Percentiles rank a stretch among this genome's conserved stretches.
Conservation (phyloP, 2,888 invertebrate species). For the Apamea monoglypha region DNA sequence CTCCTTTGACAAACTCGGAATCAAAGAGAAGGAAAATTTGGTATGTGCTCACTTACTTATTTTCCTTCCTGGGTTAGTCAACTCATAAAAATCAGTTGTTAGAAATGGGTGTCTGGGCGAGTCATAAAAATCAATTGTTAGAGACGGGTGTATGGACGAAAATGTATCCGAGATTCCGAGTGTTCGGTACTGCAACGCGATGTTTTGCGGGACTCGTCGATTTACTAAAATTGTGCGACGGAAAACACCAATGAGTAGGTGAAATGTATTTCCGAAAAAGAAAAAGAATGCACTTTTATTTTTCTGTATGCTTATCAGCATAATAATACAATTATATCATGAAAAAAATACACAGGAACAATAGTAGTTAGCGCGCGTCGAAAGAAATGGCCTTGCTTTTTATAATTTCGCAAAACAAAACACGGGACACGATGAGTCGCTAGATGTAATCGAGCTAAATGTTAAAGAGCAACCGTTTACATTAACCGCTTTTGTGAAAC, state of each 20-base stretch:
- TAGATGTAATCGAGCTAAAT: conserved; percentile 84
- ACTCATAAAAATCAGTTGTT: conserved; percentile 48
- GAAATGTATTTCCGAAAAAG: conserved; percentile 2
- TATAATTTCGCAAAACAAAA: conserved; percentile 73
- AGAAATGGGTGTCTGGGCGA: conserved; percentile 19
- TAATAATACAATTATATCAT: conserved; percentile 29
- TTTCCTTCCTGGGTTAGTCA: conserved; percentile 32
- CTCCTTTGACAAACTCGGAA: conserved; percentile 31
- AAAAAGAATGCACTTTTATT: conserved; percentile 43
- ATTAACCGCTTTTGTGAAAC: conserved; percentile 85
- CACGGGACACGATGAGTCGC: conserved; percentile 71
- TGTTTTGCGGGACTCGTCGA: not conserved
- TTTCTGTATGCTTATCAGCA: conserved; percentile 39
- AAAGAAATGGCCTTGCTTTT: conserved; percentile 64
- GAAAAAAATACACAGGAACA: conserved; percentile 46
- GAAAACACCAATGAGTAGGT: conserved; percentile 11
- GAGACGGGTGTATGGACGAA: conserved; percentile 1
- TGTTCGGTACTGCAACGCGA: not conserved
- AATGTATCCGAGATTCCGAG: conserved; percentile 6
- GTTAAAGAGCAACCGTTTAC: conserved; percentile 83
- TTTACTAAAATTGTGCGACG: not conserved
- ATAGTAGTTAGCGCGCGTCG: conserved; percentile 42
- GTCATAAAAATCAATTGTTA: conserved; percentile 28
- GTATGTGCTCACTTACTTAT: conserved; percentile 31
- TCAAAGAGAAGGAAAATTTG: conserved; percentile 39